Base-by-base conservation (phyloP, 2,113 vertebrate genomes). In the Crotalus tigris region DNA sequence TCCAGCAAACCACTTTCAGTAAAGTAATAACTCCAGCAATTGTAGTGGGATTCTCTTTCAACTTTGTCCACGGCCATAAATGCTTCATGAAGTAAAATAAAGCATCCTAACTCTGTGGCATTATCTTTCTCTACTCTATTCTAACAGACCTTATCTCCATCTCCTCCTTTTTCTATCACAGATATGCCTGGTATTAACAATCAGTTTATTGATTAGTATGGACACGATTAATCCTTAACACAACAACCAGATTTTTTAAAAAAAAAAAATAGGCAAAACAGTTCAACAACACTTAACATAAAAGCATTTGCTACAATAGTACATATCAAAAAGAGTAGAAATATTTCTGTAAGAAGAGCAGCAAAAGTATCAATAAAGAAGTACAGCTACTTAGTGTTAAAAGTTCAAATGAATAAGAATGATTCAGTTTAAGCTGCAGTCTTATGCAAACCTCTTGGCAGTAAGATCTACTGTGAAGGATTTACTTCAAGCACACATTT, bases 1-100 rank as follows among this genome's bases (percentile, higher is more conserved):
- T n/a, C n/a, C 81, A 53, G 11, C 1, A 81, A 85, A 94, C 51
- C 4, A 87, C 49, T 53, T 93, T 0, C 0, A 89, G 53, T 57
- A 87, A 53, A 57, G 0, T 0, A 2, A 0, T 57, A 21, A 44
- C 93, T 92, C 90, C 92, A 93, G 21, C 88, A 91, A 88, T 49
- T 86, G 53, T 89, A 90, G 29, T 87, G 29, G 81, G n/a, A 87
- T 90, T 87, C 44, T 85, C 11, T 59, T 85, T 87, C n/a, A 86
- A 29, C 55, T 87, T 87, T 64, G 46, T 61, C 81, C 81, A 93
- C 57, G 44, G 61, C 49, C 75, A 90, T 93, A 54, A 90, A 93
- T 53, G 29, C 90, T 86, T 51, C 69, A 39, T 12, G 7, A 57
- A 90, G 59, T 46, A 87, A 8, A 86, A 5, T 59, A 15, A 53